Evolutionary conservation across 2,113 vertebrate species (phyloP).

Genomic region (Oenanthe oenanthe): DNA sequence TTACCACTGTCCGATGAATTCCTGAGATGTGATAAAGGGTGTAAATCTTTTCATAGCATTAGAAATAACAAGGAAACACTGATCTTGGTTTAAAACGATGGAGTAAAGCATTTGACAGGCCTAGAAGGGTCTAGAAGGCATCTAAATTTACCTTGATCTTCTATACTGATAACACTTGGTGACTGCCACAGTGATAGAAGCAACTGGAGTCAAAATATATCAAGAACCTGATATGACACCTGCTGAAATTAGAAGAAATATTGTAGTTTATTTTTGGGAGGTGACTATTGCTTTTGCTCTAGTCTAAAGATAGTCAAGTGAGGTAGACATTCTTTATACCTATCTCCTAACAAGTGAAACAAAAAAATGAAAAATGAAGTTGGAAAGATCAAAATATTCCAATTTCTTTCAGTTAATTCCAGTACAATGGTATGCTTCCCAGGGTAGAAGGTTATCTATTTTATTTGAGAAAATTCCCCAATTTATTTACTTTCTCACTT

Average conservation of each 20-base stretch:
- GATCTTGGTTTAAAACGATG: not conserved
- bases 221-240: not conserved
- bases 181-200: not conserved
- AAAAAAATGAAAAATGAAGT: not conserved
- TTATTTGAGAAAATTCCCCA: not conserved
- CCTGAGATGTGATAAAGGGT: fast-evolving
- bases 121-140: not conserved
- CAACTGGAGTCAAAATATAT: not conserved
- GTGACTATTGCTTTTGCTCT: not conserved
- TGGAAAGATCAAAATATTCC: not conserved
- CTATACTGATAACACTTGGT: not conserved
- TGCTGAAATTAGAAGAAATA: not conserved
- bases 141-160: not conserved
- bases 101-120: not conserved
- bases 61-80: not conserved
- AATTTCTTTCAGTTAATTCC: not conserved
- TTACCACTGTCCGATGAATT: not conserved
- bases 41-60: not conserved
- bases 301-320: not conserved
- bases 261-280: not conserved
- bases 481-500: not conserved
- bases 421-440: not conserved
- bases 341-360: not conserved
- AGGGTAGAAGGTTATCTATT: not conserved
- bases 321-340: not conserved